Evolutionary conservation across 2,888 invertebrate species (phyloP).

Genomic region (Aproaerema taeniolella): DNA sequence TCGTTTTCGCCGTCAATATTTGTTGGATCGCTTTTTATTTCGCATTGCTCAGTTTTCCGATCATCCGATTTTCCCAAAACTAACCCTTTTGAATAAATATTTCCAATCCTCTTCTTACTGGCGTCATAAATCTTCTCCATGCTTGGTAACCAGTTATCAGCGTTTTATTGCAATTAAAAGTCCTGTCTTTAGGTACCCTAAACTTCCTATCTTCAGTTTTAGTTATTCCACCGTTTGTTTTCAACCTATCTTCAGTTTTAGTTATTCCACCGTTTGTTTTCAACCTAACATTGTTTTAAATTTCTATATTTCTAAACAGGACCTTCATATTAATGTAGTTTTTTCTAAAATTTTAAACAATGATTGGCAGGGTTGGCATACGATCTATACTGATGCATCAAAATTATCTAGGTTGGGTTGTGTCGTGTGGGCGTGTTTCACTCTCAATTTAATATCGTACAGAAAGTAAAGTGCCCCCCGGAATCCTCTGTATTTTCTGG

Average conservation of each 20-base stretch:
- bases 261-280: background rate
- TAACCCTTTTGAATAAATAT: too few species aligned
- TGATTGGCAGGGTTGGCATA: background rate
- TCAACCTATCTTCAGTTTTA: too few species aligned
- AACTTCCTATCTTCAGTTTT: too few species aligned
- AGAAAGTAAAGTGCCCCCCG: too few species aligned
- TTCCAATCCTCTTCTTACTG: background rate
- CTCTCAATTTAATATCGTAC: too few species aligned
- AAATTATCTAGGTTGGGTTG: background rate
- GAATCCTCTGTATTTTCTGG: background rate
- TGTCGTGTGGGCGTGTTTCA: background rate
- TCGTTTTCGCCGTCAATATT: background rate
- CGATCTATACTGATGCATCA: background rate
- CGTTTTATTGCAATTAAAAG: background rate
- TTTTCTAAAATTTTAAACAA: background rate
- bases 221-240: too few species aligned
- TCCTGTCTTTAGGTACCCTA: background rate
- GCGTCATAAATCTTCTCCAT: background rate
- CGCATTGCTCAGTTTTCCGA: background rate
- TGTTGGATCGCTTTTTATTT: background rate
- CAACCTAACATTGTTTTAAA: background rate
- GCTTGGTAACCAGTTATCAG: background rate
- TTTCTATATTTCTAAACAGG: background rate
- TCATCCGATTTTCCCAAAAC: background rate
- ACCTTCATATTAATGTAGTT: background rate